Conservation (phyloP, 2,113 vertebrate genomes). For the Catagonus wagneri region DNA sequence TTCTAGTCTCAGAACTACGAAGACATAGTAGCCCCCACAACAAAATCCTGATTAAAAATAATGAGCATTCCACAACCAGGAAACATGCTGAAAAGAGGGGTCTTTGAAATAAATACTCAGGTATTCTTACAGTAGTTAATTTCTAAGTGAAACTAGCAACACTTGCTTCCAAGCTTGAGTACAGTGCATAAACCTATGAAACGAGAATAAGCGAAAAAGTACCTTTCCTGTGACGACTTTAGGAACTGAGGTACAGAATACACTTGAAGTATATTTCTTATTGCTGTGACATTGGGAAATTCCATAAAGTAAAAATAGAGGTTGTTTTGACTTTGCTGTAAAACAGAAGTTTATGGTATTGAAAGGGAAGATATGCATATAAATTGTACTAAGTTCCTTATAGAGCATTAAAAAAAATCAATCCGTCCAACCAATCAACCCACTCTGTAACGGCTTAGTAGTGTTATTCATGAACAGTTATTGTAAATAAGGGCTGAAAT, state of each 20-base stretch:
- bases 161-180: constrained; percentile 47
- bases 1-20: constrained; percentile 38
- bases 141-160: constrained; percentile 52
- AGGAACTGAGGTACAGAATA: constrained; percentile 55
- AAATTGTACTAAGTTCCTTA: background rate
- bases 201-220: constrained; percentile 66
- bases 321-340: constrained; percentile 17
- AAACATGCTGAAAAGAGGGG: background rate
- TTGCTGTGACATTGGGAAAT: constrained; percentile 64
- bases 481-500: background rate
- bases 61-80: constrained; percentile 38
- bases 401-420: background rate
- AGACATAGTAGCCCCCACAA: background rate
- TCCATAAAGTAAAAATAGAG: constrained; percentile 55
- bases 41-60: background rate
- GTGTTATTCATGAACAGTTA: background rate
- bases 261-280: constrained; percentile 59
- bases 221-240: constrained; percentile 59
- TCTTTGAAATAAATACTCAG: constrained; percentile 9
- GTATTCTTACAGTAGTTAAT: constrained; percentile 47
- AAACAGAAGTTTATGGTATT: constrained; percentile 38
- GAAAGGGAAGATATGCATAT: background rate
- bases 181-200: constrained; percentile 14
- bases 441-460: background rate
- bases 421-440: background rate